Evolutionary conservation across 2,797 vertebrate species (phyloP), one percentile per base, ranked within the genome.

Genomic region (Molossus molossus): DNA sequence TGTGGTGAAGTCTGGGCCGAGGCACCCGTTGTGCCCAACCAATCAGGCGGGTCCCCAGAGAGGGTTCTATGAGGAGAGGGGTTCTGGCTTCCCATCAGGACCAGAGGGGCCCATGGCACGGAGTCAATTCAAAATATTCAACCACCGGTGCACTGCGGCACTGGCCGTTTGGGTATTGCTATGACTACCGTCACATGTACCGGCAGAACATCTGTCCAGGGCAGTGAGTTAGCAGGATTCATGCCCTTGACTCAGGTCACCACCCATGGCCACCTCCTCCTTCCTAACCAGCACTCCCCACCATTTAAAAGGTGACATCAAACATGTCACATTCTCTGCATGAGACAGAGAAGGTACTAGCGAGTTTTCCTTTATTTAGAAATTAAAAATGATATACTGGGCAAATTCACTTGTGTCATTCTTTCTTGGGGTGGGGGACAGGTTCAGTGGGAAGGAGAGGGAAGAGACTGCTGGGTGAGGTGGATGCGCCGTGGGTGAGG

Each of bases 381-480:
- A 73, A 83, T 58, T 10, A 88, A 87, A 85, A 76, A 14, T 55
- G 23, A 33, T 6, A 29, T 2, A 50, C 73, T 7, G 4, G 23
- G 76, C 58, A 45, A 27, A 21, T 25, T 76, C 8, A 29, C 8
- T 50, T 25, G 10, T 25, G 27, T 15, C 70, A 12, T 17, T 80
- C 65, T 93, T 77, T 72, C 70, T 48, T 70, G n/a, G 23, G 18
- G 15, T 14, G 4, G 33, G 79, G 72, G 21, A 21, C 3, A 5
- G 11, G 67, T 57, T 67, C 27, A 48, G 60, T 25, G 73, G 82
- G 65, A 27, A 72, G 27, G 70, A 76, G 62, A 57, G 58, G 80
- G 13, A 94, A 97, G 70, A 75, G 87, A 96, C 53, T 75, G 57
- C 6, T 77, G 94, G 45, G 85, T 70, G 92, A 37, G 93, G 69